Percentiles rank a stretch among this genome's conserved stretches.
Conservation (phyloP, 2,113 vertebrate species). For the Thunnus maccoyii region DNA sequence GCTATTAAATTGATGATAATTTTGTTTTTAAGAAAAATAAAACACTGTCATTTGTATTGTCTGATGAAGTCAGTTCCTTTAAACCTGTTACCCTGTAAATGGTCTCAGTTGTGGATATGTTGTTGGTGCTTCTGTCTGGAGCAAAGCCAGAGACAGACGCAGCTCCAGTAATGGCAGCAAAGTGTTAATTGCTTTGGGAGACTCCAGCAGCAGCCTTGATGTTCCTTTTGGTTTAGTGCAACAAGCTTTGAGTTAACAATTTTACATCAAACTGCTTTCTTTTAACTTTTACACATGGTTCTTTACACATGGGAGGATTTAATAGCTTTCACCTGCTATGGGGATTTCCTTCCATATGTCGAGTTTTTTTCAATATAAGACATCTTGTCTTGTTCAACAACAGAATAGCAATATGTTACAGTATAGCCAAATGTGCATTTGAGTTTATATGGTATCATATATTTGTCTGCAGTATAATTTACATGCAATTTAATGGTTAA, state of each 20-base stretch:
- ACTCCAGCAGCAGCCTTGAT: constrained; percentile 17
- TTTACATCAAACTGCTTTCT: constrained; percentile 20
- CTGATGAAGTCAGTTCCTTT: background rate
- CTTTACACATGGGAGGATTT: constrained; percentile 2
- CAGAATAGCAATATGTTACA: background rate
- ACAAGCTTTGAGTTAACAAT: constrained; percentile 37
- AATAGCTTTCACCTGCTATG: constrained; percentile 41
- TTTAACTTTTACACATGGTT: constrained; percentile 22
- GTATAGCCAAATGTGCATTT: background rate
- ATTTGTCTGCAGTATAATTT: background rate
- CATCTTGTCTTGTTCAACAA: background rate
- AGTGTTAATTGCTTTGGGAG: constrained; percentile 57
- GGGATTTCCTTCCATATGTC: constrained; percentile 23
- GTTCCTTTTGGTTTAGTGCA: constrained; percentile 24
- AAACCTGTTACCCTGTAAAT: background rate
- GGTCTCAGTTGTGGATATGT: background rate
- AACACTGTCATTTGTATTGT: background rate
- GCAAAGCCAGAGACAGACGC: constrained; percentile 4
- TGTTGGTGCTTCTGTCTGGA: constrained; percentile 8
- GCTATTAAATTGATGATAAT: background rate
- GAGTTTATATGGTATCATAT: too few relatives aligned
- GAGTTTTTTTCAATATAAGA: background rate
- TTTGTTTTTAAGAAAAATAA: background rate
- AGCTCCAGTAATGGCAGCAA: constrained; percentile 20
- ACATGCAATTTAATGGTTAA: background rate